Base-by-base conservation (phyloP, 2,888 invertebrate genomes). In the Plutella xylostella region DNA sequence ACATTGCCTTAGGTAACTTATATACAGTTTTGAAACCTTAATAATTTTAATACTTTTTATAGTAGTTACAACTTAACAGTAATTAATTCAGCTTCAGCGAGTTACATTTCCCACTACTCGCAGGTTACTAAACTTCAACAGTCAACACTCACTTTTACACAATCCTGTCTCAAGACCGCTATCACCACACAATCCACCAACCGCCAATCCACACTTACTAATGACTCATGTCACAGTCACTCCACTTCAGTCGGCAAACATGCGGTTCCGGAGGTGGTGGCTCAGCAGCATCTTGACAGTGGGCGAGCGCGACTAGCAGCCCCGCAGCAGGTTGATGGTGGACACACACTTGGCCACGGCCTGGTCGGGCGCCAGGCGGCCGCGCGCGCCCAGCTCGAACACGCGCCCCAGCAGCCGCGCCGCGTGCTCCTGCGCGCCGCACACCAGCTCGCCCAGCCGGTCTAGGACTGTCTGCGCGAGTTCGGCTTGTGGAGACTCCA, bases 341-440 rank as follows among this genome's bases (percentile, higher is more conserved):
- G 90, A 86, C 46, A 97, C 88, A 47, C 93, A 91, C 63, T 92
- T 93, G 46, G 89, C 89, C 51, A 97, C 90, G 66, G 91, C 90
- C 14, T 86, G 73, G 48, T 89, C 88, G 0, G 93, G 92, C 55
- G 93, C 93, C 46, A 92, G 86, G 47, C 92, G 90, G 5, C 92
- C 91, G 52, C 87, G 88, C 48, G 94, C 87, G 3, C 95, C 96
- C 37, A 96, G 85, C 52, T 90, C 88, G 75, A 97, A 97, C 1
- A 93, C 93, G 6, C 90, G 89, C 61, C 89, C 87, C 55, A 97
- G 85, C 42, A 97, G 85, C 43, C 89, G 86, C 45, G 89, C 86
- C 0, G 94, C 93, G 70, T 93, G 90, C 72, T 96, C 97, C 80
- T 93, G 94, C 82, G 93, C 87, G 50, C 94, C 90, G 11, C 93